A percentile compares a stretch with the other conserved stretches of the same genome.
phyloP scores from a whole-genome alignment of 2,797 vertebrate genomes.

The Scomberomorus guttatus region DNA sequence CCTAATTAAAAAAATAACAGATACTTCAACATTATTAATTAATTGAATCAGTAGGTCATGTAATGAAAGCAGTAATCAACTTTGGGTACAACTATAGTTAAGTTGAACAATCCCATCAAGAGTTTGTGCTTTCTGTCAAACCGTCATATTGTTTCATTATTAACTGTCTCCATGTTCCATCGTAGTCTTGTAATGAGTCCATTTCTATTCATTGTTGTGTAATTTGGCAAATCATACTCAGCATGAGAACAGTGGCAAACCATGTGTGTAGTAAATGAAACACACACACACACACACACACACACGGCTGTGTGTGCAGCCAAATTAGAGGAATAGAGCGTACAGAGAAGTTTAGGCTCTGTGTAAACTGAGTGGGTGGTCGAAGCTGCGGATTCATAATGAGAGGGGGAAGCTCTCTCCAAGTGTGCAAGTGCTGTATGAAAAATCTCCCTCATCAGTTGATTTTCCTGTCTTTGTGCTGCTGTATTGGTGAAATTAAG shows the following conservation, averaged over 20 bases:
- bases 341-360: conserved; percentile 24
- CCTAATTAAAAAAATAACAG: background rate
- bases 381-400: conserved; percentile 9
- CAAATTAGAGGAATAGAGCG: conserved; percentile 35
- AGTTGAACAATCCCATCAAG: background rate
- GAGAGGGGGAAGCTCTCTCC: conserved; percentile 16
- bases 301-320: conserved; percentile 1
- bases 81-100: background rate
- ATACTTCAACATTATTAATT: background rate
- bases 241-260: conserved; percentile 9
- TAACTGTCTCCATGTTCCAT: background rate
- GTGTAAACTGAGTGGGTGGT: conserved; percentile 51
- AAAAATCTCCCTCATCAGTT: conserved; percentile 43
- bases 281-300: background rate
- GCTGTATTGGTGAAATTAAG: conserved; percentile 29
- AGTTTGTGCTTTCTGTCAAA: background rate
- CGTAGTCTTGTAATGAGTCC: conserved; percentile 26
- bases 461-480: conserved; percentile 60
- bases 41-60: background rate
- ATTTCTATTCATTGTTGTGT: conserved; percentile 44
- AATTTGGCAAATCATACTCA: conserved; percentile 34
- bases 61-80: conserved; percentile 11
- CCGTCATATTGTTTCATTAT: conserved; percentile 14
- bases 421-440: conserved; percentile 30
- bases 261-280: background rate